Percentiles rank a stretch among this genome's conserved stretches.
Evolutionary conservation across 2,113 vertebrate genomes (phyloP).

Genomic region (Phalacrocorax aristotelis): DNA sequence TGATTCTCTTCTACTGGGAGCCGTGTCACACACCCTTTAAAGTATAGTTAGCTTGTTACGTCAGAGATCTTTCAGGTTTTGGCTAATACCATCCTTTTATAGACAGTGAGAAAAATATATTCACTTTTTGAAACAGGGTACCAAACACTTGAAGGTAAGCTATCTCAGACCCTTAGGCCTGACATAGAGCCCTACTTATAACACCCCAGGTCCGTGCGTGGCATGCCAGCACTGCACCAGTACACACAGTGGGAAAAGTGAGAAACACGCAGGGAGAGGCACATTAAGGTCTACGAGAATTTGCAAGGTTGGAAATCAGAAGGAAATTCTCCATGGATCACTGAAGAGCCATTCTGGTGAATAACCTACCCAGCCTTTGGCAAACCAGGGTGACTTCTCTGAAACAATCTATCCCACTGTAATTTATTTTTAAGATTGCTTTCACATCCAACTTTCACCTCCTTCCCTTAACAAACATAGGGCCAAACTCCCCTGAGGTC

Average conservation of each 20-base stretch:
- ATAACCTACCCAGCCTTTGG: not conserved
- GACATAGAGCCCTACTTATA: not conserved
- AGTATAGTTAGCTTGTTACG: not conserved
- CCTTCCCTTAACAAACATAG: not conserved
- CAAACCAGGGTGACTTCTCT: not conserved
- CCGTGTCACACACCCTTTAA: not conserved
- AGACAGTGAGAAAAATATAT: not conserved
- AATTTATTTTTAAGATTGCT: not conserved
- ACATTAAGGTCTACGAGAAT: not conserved
- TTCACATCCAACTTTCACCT: not conserved
- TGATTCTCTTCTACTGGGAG: not conserved
- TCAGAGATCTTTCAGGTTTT: not conserved
- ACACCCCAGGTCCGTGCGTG: not conserved
- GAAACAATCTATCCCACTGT: not conserved
- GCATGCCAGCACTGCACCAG: not conserved
- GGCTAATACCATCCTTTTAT: not conserved
- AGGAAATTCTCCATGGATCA: not conserved
- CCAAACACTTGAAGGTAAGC: not conserved
- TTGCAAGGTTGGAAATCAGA: not conserved
- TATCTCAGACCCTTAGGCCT: rapidly evolving
- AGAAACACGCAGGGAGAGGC: not conserved
- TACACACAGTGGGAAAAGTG: not conserved
- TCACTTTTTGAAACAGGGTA: not conserved
- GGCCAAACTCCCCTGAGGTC: not conserved
- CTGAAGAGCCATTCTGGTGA: not conserved